phyloP scores from a whole-genome alignment of 1,140 invertebrate species.

The Dinoponera quadriceps region DNA sequence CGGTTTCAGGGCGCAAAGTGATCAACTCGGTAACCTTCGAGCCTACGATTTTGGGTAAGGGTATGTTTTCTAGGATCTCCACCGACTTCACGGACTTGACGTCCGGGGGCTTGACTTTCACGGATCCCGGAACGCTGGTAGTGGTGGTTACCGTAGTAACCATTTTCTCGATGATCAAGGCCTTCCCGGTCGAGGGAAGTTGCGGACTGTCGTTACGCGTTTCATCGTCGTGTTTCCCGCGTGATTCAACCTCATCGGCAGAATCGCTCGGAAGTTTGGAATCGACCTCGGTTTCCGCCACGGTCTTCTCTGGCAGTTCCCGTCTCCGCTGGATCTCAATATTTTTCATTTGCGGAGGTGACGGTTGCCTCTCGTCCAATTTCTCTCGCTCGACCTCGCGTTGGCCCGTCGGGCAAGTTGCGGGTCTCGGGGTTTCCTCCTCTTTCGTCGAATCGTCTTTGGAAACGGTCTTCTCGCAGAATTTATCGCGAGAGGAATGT shows the following conservation, averaged over 20 bases:
- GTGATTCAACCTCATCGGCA: background rate
- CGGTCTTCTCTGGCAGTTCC: background rate
- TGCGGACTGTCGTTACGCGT: constrained; percentile 1
- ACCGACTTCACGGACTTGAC: constrained; percentile 71
- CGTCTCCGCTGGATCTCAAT: background rate
- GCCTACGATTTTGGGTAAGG: constrained; percentile 65
- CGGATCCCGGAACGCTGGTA: constrained; percentile 36
- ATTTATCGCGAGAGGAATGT: constrained; percentile 44
- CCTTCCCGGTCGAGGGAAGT: constrained; percentile 53
- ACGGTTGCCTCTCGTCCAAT: background rate
- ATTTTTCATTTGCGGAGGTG: background rate
- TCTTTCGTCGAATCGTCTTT: constrained; percentile 10
- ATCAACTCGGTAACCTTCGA: constrained; percentile 76
- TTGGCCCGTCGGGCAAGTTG: background rate
- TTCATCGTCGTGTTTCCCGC: background rate
- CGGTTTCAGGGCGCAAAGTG: constrained; percentile 78
- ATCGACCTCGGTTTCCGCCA: constrained; percentile 3
- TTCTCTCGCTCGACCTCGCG: constrained; percentile 1
- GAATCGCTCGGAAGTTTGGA: constrained; percentile 19
- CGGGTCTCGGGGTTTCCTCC: constrained; percentile 3
- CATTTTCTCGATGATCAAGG: constrained; percentile 73
- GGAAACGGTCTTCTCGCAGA: constrained; percentile 51
- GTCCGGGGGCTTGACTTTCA: constrained; percentile 63
- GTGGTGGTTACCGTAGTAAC: constrained; percentile 71
- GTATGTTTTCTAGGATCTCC: constrained; percentile 74